Percentiles rank a stretch among this genome's conserved stretches.
These are phyloP conservation scores for Melanargia galathea DNA, from an alignment of 2,888 invertebrate genomes.

Conservation along the genomic window DNA sequence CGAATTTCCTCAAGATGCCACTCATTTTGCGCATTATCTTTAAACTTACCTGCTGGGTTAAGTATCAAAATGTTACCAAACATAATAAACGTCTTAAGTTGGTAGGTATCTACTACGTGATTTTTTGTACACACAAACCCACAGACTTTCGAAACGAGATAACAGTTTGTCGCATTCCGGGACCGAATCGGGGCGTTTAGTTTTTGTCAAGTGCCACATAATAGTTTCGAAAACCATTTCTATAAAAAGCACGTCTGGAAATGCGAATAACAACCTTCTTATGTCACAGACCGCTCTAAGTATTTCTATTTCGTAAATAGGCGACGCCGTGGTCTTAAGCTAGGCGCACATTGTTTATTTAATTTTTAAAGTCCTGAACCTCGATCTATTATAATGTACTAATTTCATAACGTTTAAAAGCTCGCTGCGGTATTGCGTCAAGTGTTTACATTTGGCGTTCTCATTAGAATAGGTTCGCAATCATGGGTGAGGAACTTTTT, in stretches of 20 bases:
- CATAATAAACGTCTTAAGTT: too few relatives aligned
- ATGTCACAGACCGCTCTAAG: slow-evolving; percentile 35
- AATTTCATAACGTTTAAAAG: too few relatives aligned
- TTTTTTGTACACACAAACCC: not conserved
- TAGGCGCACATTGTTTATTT: slow-evolving; percentile 11
- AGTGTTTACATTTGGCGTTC: too few relatives aligned
- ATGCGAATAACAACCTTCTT: slow-evolving; percentile 41
- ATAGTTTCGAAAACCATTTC: slow-evolving; percentile 41
- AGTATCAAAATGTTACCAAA: too few relatives aligned
- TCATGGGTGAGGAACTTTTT: too few relatives aligned
- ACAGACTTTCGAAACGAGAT: slow-evolving; percentile 18
- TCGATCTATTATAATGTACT: too few relatives aligned
- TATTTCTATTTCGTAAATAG: slow-evolving; percentile 40
- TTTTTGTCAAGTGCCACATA: slow-evolving; percentile 37
- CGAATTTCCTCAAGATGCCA: too few relatives aligned
- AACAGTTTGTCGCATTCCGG: slow-evolving; percentile 26
- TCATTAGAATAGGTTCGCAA: too few relatives aligned
- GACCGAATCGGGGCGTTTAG: slow-evolving; percentile 27
- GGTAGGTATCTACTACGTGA: too few relatives aligned
- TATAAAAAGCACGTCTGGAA: slow-evolving; percentile 41
- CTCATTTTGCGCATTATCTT: too few relatives aligned
- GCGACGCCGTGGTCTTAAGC: slow-evolving; percentile 25
- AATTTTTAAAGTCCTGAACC: not conserved
- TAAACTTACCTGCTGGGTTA: too few relatives aligned
- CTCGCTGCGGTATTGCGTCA: too few relatives aligned